Base-by-base conservation (phyloP, 2,888 invertebrate species). In the Seira ritae region DNA sequence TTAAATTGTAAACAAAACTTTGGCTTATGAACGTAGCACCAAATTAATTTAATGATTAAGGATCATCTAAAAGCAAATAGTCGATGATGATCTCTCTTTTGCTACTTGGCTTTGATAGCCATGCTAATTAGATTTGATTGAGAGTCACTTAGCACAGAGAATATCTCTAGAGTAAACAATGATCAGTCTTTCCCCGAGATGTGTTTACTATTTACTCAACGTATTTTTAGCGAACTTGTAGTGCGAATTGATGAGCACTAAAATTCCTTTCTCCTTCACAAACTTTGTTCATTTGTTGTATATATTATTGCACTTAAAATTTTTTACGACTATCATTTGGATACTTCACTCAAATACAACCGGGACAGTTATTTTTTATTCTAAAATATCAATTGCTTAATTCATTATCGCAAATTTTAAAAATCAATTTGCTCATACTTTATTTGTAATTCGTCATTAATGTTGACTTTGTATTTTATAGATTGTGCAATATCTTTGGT, bases 401-500 rank as follows among this genome's bases (percentile, higher is more conserved):
- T 6, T n/a, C n/a, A n/a, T 6, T 42, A 42, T 8, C 6, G 12
- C 42, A 8, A 42, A 42, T 12, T 42, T 42, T 42, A 42, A 42
- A 42, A 42, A 42, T 42, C 12, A 42, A n/a, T 42, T 42, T 42
- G 42, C 42, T 42, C 12, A 42, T 42, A 42, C 42, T 42, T 42
- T n/a, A n/a, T n/a, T 42, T 12, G 42, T 42, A 31, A 31, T 31
- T 31, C 31, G 31, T 31, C 3, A 31, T n/a, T n/a, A 31, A 31
- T 31, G 2, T 31, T 76, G 68, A 77, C 62, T 77, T 76, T 55
- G 55, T 55, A 42, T 55, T n/a, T 77, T 8, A 31, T 31, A 65
- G 80, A 81, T 80, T 80, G 80, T 80, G 80, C 80, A 74, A 74
- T 69, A 31, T 80, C 80, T 80, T 80, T 80, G 80, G 80, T 80